Conservation (phyloP, 2,888 invertebrate species). For the Crepidodera aurea region DNA sequence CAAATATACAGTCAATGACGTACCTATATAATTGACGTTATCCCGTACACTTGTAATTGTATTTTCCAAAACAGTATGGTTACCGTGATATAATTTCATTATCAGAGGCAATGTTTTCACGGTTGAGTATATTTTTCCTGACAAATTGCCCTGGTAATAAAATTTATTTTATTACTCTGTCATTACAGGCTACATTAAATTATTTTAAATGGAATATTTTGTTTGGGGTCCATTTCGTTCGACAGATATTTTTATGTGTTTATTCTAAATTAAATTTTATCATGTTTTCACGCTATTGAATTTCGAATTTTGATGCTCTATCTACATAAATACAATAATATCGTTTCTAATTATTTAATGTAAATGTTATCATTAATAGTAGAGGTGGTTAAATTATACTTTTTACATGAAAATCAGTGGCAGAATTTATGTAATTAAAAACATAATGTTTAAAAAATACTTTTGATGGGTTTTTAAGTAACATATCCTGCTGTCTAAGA, state of each 20-base stretch:
- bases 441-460: too few relatives aligned
- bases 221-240: neutral
- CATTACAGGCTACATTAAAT: constrained; percentile 14
- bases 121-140: constrained; percentile 14
- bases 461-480: too few relatives aligned
- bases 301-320: neutral
- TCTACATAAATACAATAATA: too few relatives aligned
- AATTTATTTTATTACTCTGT: constrained; percentile 14
- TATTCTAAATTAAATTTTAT: constrained; percentile 6
- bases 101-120: constrained; percentile 8
- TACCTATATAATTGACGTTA: neutral
- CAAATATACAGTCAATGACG: neutral
- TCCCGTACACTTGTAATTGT: neutral
- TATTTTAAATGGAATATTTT: constrained; percentile 17
- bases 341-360: too few relatives aligned
- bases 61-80: constrained; percentile 1
- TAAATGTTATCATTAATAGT: too few relatives aligned
- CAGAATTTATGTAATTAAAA: too few relatives aligned
- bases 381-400: too few relatives aligned
- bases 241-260: neutral
- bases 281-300: neutral
- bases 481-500: too few relatives aligned
- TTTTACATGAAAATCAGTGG: too few relatives aligned
- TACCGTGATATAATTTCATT: constrained; percentile 15
- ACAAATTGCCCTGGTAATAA: constrained; percentile 19